Evolutionary conservation across 37 sponge, comb jelly and placozoan species (phyloP), one percentile per base, ranked within the genome.

Genomic region (Petrosia ficiformis): DNA sequence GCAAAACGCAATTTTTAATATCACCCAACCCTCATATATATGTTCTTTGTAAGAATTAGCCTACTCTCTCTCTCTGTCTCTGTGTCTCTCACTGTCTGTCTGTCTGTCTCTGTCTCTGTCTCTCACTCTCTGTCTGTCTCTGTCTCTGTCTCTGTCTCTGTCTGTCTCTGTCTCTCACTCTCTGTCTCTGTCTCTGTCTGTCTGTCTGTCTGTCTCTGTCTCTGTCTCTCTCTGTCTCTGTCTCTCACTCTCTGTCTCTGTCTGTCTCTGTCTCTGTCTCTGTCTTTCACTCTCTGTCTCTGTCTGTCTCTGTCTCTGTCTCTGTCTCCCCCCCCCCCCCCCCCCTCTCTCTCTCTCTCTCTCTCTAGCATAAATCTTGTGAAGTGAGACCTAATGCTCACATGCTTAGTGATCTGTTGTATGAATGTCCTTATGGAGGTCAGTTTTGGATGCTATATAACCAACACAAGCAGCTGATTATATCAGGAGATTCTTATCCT

Each of bases 361-460:
- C 25, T 66, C 40, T 38, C 39, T 67, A 86, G 80, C 56, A 40
- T 69, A 78, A 66, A 25, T 39, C 66, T 32, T 42, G 52, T 63
- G 92, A 92, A 71, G 88, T 92, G 52, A 48, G 84, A 1, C 88
- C 92, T 0, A 69, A 70, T 78, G 66, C 71, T 19, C 72, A 74
- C 4, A 64, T 94, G 33, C 42, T 89, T 63, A 86, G 76, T 79
- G 82, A 85, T 57, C 59, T 96, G 57, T 77, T 96, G 48, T 96
- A 96, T 66, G 97, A 96, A 85, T 77, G 69, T 48, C 84, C 84
- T 26, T 96, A 76, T 64, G 76, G 80, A 14, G 68, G 89, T 29
- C 97, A 96, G 78, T 72, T 93, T 39, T 96, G 97, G 97, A 86
- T 96, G 87, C 52, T 96, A 63, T 96, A 70, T 57, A 69, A 86